Percentiles rank a stretch among this genome's conserved stretches.
These are phyloP conservation scores for Gallinago solitaria DNA, from an alignment of 2,797 vertebrate species.

Conservation along the genomic window DNA sequence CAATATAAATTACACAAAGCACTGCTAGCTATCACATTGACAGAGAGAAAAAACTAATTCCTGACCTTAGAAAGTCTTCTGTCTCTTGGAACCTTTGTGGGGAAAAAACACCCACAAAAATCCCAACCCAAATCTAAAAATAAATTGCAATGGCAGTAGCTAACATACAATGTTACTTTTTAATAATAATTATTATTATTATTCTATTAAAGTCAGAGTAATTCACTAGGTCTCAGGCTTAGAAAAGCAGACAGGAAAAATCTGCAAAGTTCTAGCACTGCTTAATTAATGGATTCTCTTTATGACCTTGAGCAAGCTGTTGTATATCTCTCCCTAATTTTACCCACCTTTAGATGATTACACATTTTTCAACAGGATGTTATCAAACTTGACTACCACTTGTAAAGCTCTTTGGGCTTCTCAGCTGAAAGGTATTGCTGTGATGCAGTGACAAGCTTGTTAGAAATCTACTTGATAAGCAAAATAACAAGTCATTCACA, in stretches of 20 bases:
- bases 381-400: slow-evolving; percentile 39
- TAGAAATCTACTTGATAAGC: slow-evolving; percentile 59
- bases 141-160: background rate
- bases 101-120: too few relatives aligned
- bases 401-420: slow-evolving; percentile 29
- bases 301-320: slow-evolving; percentile 8
- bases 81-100: background rate
- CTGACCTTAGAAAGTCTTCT: background rate
- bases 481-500: slow-evolving; percentile 62
- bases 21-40: background rate
- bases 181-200: background rate
- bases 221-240: background rate
- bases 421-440: slow-evolving; percentile 45
- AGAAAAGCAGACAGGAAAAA: background rate
- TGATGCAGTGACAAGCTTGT: slow-evolving; percentile 2
- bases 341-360: slow-evolving; percentile 45
- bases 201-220: background rate
- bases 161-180: background rate
- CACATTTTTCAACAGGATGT: slow-evolving; percentile 29
- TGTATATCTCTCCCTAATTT: slow-evolving; percentile 9
- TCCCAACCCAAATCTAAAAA: background rate
- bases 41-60: background rate
- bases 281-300: background rate
- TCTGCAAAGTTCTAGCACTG: background rate
- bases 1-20: background rate